These are phyloP conservation scores for Dolichotis patagonum DNA, from an alignment of 2,113 vertebrate species.

Conservation along the genomic window DNA sequence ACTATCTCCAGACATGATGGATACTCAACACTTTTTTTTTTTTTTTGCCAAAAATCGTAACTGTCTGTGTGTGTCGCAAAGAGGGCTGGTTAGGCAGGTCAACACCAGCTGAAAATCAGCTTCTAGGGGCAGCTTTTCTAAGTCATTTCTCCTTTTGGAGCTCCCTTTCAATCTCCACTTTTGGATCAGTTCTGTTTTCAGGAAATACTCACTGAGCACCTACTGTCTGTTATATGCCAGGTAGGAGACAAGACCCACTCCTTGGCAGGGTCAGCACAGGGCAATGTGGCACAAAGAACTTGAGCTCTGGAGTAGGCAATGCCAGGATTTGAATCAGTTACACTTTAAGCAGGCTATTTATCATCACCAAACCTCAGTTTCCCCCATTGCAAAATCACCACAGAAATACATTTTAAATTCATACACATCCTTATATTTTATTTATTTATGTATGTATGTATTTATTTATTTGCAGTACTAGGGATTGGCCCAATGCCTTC, in stretches of 20 bases:
- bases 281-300: background rate
- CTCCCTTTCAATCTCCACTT: background rate
- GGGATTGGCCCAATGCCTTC: background rate
- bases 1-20: background rate
- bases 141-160: background rate
- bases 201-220: background rate
- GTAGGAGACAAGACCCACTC: background rate
- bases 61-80: background rate
- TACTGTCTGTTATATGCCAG: too few relatives aligned
- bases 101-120: background rate
- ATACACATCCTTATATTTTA: background rate
- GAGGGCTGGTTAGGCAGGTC: background rate
- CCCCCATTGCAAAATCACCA: background rate
- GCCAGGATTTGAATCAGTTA: background rate
- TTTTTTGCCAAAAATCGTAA: background rate
- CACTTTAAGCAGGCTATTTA: background rate
- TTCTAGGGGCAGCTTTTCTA: background rate
- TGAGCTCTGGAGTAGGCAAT: background rate
- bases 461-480: background rate
- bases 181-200: conserved; percentile 3
- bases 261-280: background rate
- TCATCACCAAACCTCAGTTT: background rate
- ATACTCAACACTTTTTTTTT: background rate
- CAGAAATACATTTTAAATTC: background rate
- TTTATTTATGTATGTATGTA: too few relatives aligned